A percentile compares a stretch with the other conserved stretches of the same genome.
phyloP scores from a whole-genome alignment of 2,797 vertebrate species.

The Urocyon cinereoargenteus region DNA sequence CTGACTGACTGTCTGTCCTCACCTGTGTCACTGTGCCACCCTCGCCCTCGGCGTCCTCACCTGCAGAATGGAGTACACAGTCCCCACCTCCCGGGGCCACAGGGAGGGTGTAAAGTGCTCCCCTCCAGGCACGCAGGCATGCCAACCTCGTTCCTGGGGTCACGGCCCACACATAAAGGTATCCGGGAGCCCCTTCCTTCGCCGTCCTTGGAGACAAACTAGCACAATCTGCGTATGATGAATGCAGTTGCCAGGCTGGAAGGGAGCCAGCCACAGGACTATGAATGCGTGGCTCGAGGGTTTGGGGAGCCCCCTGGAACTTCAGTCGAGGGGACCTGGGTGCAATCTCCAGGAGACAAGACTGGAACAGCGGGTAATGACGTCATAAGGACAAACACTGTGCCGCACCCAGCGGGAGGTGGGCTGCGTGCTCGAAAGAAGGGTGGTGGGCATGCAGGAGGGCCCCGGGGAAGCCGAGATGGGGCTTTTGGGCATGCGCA shows the following conservation, averaged over 20 bases:
- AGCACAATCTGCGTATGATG: neutral
- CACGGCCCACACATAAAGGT: neutral
- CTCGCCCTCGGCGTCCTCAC: neutral
- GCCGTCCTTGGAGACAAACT: neutral
- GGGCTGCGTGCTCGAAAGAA: neutral
- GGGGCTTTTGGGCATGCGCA: neutral
- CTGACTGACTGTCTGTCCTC: neutral
- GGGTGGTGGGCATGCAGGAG: neutral
- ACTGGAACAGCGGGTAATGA: rapidly evolving
- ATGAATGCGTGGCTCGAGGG: neutral
- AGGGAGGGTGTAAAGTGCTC: neutral
- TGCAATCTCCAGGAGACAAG: neutral
- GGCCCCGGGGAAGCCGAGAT: neutral
- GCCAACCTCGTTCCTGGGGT: neutral
- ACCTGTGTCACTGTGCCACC: too few species aligned
- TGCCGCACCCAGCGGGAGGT: neutral
- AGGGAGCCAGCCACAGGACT: neutral
- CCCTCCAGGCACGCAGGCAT: rapidly evolving
- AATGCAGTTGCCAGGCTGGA: neutral
- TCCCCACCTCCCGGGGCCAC: rapidly evolving
- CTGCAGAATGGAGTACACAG: neutral
- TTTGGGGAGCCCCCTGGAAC: neutral
- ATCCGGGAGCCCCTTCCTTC: too few species aligned
- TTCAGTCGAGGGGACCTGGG: too few species aligned
- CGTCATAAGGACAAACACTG: neutral